Conservation (phyloP, 2,797 vertebrate genomes). For the Geotria australis region DNA sequence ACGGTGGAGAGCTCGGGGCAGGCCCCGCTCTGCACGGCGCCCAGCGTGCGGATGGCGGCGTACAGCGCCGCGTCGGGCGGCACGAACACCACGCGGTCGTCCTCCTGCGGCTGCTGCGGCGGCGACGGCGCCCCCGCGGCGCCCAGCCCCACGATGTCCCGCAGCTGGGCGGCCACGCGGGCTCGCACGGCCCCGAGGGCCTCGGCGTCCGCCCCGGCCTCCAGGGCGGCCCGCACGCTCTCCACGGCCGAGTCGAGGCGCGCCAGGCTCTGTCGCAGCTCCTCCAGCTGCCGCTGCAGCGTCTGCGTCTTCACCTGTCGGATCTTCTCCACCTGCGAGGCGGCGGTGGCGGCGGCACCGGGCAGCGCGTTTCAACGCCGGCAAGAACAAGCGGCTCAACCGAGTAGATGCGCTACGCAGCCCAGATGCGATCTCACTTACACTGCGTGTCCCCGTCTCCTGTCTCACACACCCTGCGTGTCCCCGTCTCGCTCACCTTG, state of each 20-base stretch:
- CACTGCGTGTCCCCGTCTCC: too few relatives aligned
- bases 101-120: slow-evolving; percentile 59
- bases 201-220: slow-evolving; percentile 68
- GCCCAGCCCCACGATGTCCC: slow-evolving; percentile 62
- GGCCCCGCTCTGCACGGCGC: slow-evolving; percentile 76
- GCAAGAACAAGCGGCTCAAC: too few relatives aligned
- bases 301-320: slow-evolving; percentile 95
- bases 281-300: slow-evolving; percentile 85
- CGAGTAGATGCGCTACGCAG: too few relatives aligned
- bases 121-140: slow-evolving; percentile 10
- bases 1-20: slow-evolving; percentile 81
- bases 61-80: slow-evolving; percentile 71
- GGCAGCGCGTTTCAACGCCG: not conserved
- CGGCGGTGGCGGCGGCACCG: not conserved
- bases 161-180: slow-evolving; percentile 77
- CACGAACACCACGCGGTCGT: slow-evolving; percentile 79
- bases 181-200: slow-evolving; percentile 52
- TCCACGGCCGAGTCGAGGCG: slow-evolving; percentile 84
- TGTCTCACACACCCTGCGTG: too few relatives aligned
- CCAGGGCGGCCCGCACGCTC: slow-evolving; percentile 69
- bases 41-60: slow-evolving; percentile 75
- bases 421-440: too few relatives aligned
- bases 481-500: slow-evolving; percentile 30
- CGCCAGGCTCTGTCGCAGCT: slow-evolving; percentile 70
- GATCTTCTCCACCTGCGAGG: slow-evolving; percentile 77